A percentile compares a stretch with the other conserved stretches of the same genome.
These are phyloP conservation scores for Pseudopipra pipra DNA, from an alignment of 2,113 vertebrate genomes.

Conservation along the genomic window DNA sequence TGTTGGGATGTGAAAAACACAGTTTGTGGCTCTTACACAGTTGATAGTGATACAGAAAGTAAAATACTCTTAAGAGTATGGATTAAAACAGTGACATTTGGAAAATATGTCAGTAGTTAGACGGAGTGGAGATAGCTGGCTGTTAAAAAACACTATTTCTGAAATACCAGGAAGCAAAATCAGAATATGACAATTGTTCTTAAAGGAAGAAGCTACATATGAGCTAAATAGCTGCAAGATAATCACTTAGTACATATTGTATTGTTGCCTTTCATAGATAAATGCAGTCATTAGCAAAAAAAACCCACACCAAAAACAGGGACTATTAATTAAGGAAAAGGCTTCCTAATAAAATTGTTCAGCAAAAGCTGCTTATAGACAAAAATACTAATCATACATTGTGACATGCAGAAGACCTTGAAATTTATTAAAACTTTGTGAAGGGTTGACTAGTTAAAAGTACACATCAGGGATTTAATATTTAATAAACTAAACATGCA, in stretches of 20 bases:
- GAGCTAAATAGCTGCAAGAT: not conserved
- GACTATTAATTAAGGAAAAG: not conserved
- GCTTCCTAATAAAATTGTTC: not conserved
- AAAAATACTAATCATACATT: not conserved
- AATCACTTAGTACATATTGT: not conserved
- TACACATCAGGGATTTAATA: not conserved
- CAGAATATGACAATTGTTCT: not conserved
- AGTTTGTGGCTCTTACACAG: not conserved
- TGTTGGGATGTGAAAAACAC: not conserved
- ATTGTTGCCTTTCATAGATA: not conserved
- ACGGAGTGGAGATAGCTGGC: not conserved
- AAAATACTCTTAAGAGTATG: not conserved
- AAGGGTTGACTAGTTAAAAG: not conserved
- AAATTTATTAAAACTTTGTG: constrained; percentile 2
- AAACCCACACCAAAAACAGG: not conserved
- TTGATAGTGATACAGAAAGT: not conserved
- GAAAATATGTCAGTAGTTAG: not conserved
- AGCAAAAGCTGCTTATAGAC: not conserved
- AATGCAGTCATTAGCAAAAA: not conserved
- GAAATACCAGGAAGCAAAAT: not conserved
- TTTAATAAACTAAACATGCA: not conserved
- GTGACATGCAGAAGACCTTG: not conserved
- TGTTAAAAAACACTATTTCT: not conserved
- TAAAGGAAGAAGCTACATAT: not conserved
- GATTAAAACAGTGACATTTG: not conserved